Percentiles rank a stretch among this genome's conserved stretches.
phyloP scores from a whole-genome alignment of 2,888 invertebrate species.

The Noctuana brunneofusca region DNA sequence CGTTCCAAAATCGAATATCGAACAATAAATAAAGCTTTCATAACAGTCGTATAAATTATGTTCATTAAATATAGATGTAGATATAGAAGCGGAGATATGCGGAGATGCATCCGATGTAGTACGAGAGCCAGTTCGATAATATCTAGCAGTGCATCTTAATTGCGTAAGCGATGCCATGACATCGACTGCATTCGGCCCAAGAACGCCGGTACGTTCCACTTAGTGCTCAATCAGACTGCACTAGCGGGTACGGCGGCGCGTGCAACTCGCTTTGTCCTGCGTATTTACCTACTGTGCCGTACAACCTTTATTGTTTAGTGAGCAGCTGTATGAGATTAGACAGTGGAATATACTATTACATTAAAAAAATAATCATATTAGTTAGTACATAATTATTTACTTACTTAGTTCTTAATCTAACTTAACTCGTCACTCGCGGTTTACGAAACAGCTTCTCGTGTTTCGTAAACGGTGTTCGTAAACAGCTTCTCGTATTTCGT shows the following conservation, averaged over 20 bases:
- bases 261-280: too few species aligned
- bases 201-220: constrained; percentile 28
- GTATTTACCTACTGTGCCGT: too few species aligned
- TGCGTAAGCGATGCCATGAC: constrained; percentile 60
- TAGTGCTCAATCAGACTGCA: neutral
- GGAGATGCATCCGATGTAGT: constrained; percentile 39
- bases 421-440: too few species aligned
- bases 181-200: constrained; percentile 49
- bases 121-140: constrained; percentile 47
- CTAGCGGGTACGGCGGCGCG: too few species aligned
- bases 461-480: too few species aligned
- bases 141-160: constrained; percentile 63
- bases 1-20: neutral
- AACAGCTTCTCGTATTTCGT: too few species aligned
- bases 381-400: too few species aligned
- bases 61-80: constrained; percentile 5
- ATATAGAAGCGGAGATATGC: constrained; percentile 15
- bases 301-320: neutral
- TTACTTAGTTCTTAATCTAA: too few species aligned
- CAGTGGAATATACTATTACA: too few species aligned
- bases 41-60: neutral
- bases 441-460: too few species aligned
- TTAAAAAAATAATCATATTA: too few species aligned
- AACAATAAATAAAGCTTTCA: constrained; percentile 18
- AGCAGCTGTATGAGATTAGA: neutral